These are phyloP conservation scores for Platynereis dumerilii DNA, from an alignment of 2,888 invertebrate genomes.

Conservation along the genomic window DNA sequence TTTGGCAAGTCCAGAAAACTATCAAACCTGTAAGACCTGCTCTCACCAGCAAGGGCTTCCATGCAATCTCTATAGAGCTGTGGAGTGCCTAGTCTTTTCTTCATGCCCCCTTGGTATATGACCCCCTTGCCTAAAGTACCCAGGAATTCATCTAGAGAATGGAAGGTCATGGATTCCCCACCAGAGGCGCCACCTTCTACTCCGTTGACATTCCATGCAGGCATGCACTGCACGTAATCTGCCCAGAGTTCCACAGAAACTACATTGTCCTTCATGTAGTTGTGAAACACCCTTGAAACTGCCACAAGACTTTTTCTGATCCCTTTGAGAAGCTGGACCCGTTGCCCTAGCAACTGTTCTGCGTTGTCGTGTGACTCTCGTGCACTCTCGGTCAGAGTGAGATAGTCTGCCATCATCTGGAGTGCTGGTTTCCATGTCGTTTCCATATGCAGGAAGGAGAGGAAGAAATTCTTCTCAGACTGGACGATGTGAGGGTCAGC, in stretches of 20 bases:
- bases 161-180: constrained; percentile 15
- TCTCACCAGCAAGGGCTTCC: neutral
- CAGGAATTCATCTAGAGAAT: constrained; percentile 19
- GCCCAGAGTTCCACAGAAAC: constrained; percentile 5
- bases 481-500: neutral
- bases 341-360: neutral
- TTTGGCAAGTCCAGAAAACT: constrained; percentile 6
- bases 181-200: constrained; percentile 15
- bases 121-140: constrained; percentile 13
- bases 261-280: constrained; percentile 8
- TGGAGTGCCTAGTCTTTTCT: constrained; percentile 9
- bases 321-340: constrained; percentile 12
- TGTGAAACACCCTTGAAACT: constrained; percentile 10
- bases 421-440: constrained; percentile 16
- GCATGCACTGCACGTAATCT: constrained; percentile 11
- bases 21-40: constrained; percentile 7
- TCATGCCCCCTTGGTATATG: constrained; percentile 11
- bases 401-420: constrained; percentile 9
- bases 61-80: constrained; percentile 9
- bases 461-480: constrained; percentile 18
- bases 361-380: constrained; percentile 7
- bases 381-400: constrained; percentile 13
- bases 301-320: neutral
- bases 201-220: constrained; percentile 21
- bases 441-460: constrained; percentile 20